These are phyloP conservation scores for Eutrigla gurnardus DNA, from an alignment of 2,797 vertebrate genomes.

Conservation along the genomic window DNA sequence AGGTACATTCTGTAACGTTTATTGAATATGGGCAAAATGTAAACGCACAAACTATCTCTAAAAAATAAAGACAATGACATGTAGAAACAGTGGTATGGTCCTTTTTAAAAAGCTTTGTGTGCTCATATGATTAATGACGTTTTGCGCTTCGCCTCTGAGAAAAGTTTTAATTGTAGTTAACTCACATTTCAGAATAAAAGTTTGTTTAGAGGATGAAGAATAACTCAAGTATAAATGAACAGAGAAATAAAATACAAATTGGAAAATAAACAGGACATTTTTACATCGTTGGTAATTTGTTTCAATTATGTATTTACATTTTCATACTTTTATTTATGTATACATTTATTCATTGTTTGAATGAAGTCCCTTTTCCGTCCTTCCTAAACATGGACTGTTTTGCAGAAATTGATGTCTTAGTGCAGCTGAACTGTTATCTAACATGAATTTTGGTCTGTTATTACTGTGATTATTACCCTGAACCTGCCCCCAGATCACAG, in stretches of 20 bases:
- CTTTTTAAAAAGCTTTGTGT: background rate
- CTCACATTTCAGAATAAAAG: background rate
- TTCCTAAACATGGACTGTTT: background rate
- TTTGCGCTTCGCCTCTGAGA: background rate
- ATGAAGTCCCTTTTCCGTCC: background rate
- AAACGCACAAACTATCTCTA: no score
- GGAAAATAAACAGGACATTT: no score
- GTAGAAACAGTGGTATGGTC: no score
- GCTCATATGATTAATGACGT: background rate
- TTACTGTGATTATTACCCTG: constrained; percentile 24
- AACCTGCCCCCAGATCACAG: background rate
- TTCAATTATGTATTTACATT: no score
- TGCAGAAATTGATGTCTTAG: constrained; percentile 5
- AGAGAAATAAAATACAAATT: no score
- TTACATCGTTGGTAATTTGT: no score
- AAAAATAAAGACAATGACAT: background rate
- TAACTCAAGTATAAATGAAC: no score
- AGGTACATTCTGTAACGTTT: no score
- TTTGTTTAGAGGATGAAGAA: no score
- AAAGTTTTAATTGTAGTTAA: background rate
- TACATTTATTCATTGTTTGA: no score
- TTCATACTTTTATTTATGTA: no score
- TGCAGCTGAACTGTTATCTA: constrained; percentile 19
- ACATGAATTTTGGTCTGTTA: constrained; percentile 25
- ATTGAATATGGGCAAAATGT: no score